Conservation (phyloP, 2,113 vertebrate species). For the Chascanopsetta lugubris region DNA sequence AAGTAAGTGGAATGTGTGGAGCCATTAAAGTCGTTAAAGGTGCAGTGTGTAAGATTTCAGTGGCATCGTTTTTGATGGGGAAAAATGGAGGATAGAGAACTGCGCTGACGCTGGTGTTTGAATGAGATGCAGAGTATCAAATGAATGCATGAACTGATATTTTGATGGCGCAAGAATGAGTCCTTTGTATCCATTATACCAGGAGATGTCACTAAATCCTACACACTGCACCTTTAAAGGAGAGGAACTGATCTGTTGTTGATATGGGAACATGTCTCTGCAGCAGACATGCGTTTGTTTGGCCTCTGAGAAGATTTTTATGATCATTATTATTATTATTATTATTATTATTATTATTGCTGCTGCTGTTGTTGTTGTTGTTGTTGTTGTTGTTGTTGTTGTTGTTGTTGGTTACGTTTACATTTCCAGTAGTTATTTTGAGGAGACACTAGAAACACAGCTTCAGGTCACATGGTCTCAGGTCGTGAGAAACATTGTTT, state of each 20-base stretch:
- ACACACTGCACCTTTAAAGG: too few species aligned
- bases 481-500: not conserved
- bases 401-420: constrained; percentile 12
- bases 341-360: constrained; percentile 4
- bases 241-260: not conserved
- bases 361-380: constrained; percentile 5
- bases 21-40: not conserved
- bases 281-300: not conserved
- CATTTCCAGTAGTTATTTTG: not conserved
- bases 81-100: not conserved
- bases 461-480: constrained; percentile 8
- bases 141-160: too few species aligned
- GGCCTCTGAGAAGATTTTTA: constrained; percentile 3
- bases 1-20: constrained; percentile 69
- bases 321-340: not conserved
- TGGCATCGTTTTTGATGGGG: too few species aligned
- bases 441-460: constrained; percentile 31
- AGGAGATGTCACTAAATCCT: too few species aligned
- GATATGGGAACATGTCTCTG: not conserved
- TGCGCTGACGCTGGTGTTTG: not conserved
- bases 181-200: too few species aligned
- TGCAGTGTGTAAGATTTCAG: constrained; percentile 12
- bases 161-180: too few species aligned
- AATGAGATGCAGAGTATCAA: not conserved
- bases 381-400: constrained; percentile 1